Percentiles rank a stretch among this genome's conserved stretches.
Conservation (phyloP, 2,797 vertebrate genomes). For the Enteromius treurensis region DNA sequence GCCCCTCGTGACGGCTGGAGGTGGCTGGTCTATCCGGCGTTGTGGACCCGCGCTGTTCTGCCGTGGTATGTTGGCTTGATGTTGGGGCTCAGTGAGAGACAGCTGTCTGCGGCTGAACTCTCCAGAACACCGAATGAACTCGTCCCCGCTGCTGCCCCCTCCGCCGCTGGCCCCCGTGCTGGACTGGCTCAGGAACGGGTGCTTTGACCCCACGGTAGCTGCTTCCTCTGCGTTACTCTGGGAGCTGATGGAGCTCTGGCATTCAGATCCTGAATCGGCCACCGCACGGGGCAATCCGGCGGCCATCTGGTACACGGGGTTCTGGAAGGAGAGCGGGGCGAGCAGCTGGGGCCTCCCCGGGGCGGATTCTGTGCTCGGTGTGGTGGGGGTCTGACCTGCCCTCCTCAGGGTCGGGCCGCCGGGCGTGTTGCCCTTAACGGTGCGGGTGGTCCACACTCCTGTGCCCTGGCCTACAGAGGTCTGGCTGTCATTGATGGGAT, state of each 20-base stretch:
- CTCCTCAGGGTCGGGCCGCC: constrained; percentile 73
- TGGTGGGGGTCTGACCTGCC: constrained; percentile 81
- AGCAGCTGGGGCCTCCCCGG: constrained; percentile 84
- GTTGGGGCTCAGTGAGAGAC: constrained; percentile 73
- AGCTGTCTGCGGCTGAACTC: constrained; percentile 81
- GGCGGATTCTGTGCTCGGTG: constrained; percentile 78
- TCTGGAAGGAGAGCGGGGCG: constrained; percentile 92
- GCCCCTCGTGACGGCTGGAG: constrained; percentile 78
- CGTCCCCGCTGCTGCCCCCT: constrained; percentile 78
- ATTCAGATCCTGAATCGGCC: constrained; percentile 87
- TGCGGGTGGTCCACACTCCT: constrained; percentile 77
- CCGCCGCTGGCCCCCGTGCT: constrained; percentile 65
- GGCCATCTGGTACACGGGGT: constrained; percentile 92
- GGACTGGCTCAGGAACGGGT: constrained; percentile 80
- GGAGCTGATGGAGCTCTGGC: constrained; percentile 84
- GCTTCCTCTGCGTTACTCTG: constrained; percentile 88
- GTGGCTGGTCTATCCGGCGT: constrained; percentile 91
- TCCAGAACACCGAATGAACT: constrained; percentile 83
- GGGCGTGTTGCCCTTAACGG: constrained; percentile 66
- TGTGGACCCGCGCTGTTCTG: constrained; percentile 92
- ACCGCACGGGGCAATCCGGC: constrained; percentile 78
- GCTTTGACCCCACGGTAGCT: constrained; percentile 73
- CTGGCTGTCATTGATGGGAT: constrained; percentile 84
- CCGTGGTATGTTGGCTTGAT: constrained; percentile 77
- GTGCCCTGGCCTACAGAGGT: constrained; percentile 80